Evolutionary conservation across 2,113 vertebrate genomes (phyloP).

Genomic region (Azemiops feae): DNA sequence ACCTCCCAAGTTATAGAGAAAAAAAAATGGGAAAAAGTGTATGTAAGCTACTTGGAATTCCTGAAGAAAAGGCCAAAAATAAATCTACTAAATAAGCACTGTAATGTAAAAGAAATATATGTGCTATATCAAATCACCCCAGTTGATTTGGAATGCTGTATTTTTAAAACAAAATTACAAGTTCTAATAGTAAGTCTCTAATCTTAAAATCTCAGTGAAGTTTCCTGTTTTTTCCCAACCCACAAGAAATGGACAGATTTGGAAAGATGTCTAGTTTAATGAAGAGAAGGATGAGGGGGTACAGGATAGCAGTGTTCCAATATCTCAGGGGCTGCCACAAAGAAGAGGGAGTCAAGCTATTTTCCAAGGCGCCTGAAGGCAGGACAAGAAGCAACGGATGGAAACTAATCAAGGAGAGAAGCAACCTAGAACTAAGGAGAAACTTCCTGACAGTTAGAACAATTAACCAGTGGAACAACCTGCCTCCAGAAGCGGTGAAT

Average conservation of each 20-base stretch:
- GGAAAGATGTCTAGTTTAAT: no score
- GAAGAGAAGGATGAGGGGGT: no score
- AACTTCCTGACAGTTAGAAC: no score
- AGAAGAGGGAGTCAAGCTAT: no score
- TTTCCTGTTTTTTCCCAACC: not conserved
- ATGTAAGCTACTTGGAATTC: not conserved
- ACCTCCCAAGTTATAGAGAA: not conserved
- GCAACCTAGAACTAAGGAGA: no score
- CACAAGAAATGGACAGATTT: not conserved
- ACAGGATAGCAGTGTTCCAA: no score
- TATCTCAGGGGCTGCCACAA: no score
- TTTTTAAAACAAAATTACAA: not conserved
- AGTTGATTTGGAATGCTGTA: not conserved
- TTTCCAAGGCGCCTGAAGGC: no score
- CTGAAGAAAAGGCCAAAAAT: not conserved
- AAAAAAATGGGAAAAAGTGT: not conserved
- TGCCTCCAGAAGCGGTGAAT: no score
- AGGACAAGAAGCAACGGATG: no score
- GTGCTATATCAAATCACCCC: not conserved
- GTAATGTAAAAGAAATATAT: not conserved
- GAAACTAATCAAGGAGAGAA: no score
- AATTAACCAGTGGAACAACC: no score
- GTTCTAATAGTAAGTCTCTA: not conserved
- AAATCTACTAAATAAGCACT: not conserved
- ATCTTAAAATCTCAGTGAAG: not conserved